Evolutionary conservation across 2,888 invertebrate genomes (phyloP), one percentile per base, ranked within the genome.

Genomic region (Epicampocera succincta): DNA sequence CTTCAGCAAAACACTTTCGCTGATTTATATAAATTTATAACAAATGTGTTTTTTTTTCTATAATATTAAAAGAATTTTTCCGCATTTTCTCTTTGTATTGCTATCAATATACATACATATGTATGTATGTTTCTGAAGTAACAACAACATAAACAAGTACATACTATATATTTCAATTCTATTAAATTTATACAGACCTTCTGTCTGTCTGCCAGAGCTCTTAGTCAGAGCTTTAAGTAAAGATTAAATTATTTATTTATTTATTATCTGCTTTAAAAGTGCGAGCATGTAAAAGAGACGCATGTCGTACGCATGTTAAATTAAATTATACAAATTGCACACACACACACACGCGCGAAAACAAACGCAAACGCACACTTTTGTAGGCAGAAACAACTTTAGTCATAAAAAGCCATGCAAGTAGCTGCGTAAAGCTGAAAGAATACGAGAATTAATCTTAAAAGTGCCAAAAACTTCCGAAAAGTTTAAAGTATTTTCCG

Each of bases 401-500:
- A 52, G 1, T 12, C 1, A 44, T 5, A 46, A 21, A 25, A 25
- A 12, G n/a, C n/a, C n/a, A 42, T 42, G 0, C n/a, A 44, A 69
- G 17, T 44, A n/a, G 54, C 29, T 17, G 11, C 44, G 13, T 56
- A 54, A 42, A 54, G 25, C 52, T 21, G 13, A 54, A 33, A 29
- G 17, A 56, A 29, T 33, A n/a, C 17, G 56, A 13, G 44, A 46
- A 56, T 44, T 69, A 44, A 69, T 69, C n/a, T 56, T 25, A 25
- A 25, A 44, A 56, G 44, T 19, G 33, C 25, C 2, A 46, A 13
- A 69, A 29, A 68, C 29, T 44, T 21, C 42, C 50, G 19, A 66
- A 68, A 66, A 15, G 13, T 48, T 29, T 21, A 78, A 78, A 46
- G 44, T 15, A 72, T 78, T 52, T 72, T 65, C 40, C 29, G 71